phyloP scores from a whole-genome alignment of 2,797 vertebrate species.

The Enteromius radiatus region DNA sequence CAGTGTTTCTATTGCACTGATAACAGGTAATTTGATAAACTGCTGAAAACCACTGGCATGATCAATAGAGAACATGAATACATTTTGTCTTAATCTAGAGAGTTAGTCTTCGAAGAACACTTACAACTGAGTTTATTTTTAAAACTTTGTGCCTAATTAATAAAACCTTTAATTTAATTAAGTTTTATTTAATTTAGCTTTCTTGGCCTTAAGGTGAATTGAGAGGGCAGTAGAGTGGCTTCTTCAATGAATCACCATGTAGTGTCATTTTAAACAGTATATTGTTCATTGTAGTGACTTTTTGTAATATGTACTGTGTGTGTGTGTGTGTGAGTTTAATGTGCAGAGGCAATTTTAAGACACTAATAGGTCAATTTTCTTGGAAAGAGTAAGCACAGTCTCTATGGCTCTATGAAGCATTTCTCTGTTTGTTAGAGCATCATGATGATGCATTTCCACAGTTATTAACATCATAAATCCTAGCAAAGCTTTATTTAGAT shows the following conservation, averaged over 20 bases:
- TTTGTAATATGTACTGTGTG: background rate
- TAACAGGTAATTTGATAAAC: constrained; percentile 54
- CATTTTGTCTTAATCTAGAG: background rate
- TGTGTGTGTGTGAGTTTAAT: background rate
- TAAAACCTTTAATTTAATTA: too few species aligned
- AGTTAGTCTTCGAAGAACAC: constrained; percentile 22
- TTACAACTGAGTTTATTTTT: background rate
- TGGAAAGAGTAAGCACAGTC: background rate
- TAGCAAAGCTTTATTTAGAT: background rate
- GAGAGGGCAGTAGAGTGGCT: background rate
- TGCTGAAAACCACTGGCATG: constrained; percentile 36
- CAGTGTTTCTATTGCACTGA: constrained; percentile 48
- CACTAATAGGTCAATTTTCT: background rate
- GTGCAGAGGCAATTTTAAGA: background rate
- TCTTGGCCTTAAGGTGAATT: background rate
- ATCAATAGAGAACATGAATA: constrained; percentile 41
- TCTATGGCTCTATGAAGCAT: background rate
- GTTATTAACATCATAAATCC: background rate
- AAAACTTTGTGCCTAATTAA: constrained; percentile 2
- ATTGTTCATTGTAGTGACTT: background rate
- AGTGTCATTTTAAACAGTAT: background rate
- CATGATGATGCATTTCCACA: background rate
- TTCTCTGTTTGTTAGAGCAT: background rate
- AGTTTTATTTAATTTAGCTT: background rate
- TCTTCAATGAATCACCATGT: background rate